Evolutionary conservation across 1,140 invertebrate genomes (phyloP).

Genomic region (Riptortus pedestris): DNA sequence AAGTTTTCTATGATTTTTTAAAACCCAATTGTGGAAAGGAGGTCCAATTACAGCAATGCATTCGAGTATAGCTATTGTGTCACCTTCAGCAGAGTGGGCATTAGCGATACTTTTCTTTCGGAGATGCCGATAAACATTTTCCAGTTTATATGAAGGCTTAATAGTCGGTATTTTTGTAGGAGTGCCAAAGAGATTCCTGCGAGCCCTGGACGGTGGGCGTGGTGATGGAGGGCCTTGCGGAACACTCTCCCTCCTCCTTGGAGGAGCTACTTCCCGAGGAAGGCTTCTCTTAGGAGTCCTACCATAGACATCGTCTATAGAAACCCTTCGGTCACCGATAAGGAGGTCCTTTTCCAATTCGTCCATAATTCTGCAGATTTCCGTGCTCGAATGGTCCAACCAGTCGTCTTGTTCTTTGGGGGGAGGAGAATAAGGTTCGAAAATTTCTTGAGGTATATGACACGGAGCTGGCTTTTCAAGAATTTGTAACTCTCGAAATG

Average conservation of each 20-base stretch:
- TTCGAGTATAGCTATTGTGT: constrained; percentile 19
- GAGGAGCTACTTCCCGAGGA: not conserved
- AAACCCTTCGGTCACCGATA: not conserved
- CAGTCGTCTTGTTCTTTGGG: not conserved
- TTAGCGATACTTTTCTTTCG: constrained; percentile 3
- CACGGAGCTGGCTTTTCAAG: constrained; percentile 14
- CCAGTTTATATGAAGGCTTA: constrained; percentile 20
- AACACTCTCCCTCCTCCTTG: not conserved
- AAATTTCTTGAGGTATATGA: constrained; percentile 12
- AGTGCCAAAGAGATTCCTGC: constrained; percentile 10
- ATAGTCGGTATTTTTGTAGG: constrained; percentile 1
- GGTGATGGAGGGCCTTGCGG: not conserved
- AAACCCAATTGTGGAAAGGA: constrained; percentile 25
- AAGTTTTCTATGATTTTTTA: constrained; percentile 19
- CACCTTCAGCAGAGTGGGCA: constrained; percentile 25
- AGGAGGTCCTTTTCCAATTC: constrained; percentile 1
- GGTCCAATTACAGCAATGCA: constrained; percentile 15
- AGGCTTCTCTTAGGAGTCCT: not conserved
- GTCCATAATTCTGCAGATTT: not conserved
- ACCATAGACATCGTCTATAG: not conserved
- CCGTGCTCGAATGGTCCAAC: not conserved
- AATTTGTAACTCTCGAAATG: constrained; percentile 35
- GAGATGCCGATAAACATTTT: constrained; percentile 20
- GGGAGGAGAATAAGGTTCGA: constrained; percentile 19
- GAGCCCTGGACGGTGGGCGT: not conserved